A percentile compares a stretch with the other conserved stretches of the same genome.
Conservation (phyloP, 2,113 vertebrate genomes). For the Diadophis punctatus region DNA sequence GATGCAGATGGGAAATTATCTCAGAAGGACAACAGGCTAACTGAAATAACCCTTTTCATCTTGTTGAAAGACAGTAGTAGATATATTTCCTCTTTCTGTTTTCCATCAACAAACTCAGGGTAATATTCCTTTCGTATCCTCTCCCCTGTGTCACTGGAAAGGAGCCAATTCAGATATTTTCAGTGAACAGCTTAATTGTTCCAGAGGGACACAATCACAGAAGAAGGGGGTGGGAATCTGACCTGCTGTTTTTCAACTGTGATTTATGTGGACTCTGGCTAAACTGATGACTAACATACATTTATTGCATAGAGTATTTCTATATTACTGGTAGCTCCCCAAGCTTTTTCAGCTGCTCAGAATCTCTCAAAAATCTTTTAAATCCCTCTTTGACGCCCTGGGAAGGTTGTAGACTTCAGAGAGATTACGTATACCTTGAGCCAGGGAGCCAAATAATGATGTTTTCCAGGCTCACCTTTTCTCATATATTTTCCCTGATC, state of each 20-base stretch:
- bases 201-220: background rate
- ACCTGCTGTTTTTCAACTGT: background rate
- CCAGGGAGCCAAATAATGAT: background rate
- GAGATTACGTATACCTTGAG: conserved; percentile 21
- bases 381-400: fast-evolving
- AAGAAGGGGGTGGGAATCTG: no score
- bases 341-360: background rate
- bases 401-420: background rate
- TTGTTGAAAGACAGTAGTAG: background rate
- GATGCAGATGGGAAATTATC: background rate
- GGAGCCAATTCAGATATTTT: background rate
- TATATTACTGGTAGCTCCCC: background rate
- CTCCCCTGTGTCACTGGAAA: background rate
- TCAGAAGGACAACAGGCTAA: background rate
- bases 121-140: background rate
- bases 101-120: conserved; percentile 1
- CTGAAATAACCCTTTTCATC: background rate
- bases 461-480: conserved; percentile 27
- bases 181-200: background rate
- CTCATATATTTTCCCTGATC: conserved; percentile 18
- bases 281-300: background rate
- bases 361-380: background rate
- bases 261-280: background rate
- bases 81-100: background rate
- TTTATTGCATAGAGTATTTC: background rate